Conservation (phyloP, 2,888 invertebrate species). For the Clostera curtula region DNA sequence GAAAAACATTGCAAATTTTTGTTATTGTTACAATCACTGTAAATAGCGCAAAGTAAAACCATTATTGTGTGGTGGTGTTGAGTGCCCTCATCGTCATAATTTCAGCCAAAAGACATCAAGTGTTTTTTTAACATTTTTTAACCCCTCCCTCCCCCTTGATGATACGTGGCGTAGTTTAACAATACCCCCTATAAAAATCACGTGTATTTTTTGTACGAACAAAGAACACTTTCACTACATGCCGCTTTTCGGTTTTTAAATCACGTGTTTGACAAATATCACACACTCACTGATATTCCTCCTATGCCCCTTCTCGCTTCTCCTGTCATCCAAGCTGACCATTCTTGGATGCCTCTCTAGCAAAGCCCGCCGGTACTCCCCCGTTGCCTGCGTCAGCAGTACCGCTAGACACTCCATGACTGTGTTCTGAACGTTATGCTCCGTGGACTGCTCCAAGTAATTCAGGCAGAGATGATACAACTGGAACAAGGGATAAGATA, state of each 20-base stretch:
- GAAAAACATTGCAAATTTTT: too few relatives aligned
- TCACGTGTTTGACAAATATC: not conserved
- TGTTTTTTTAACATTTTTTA: too few relatives aligned
- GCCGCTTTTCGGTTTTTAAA: not conserved
- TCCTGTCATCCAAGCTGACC: constrained; percentile 46
- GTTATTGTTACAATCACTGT: too few relatives aligned
- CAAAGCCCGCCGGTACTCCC: constrained; percentile 63
- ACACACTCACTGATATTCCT: constrained; percentile 71
- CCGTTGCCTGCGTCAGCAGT: constrained; percentile 69
- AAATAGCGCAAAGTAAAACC: too few relatives aligned
- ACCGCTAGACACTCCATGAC: constrained; percentile 86
- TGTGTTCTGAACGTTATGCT: constrained; percentile 92
- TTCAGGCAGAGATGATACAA: constrained; percentile 85
- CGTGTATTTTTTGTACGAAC: too few relatives aligned
- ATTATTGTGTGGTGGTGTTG: too few relatives aligned
- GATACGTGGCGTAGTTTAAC: too few relatives aligned
- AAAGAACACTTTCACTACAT: too few relatives aligned
- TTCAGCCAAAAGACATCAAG: too few relatives aligned
- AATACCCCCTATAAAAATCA: too few relatives aligned
- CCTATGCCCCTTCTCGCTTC: constrained; percentile 49
- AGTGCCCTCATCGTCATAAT: too few relatives aligned
- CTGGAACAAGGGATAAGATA: constrained; percentile 55
- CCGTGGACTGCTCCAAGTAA: constrained; percentile 78
- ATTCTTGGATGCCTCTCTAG: constrained; percentile 53
- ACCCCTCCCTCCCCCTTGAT: too few relatives aligned